These are phyloP conservation scores for Heliconius aoede DNA, from an alignment of 2,888 invertebrate genomes.

Conservation along the genomic window DNA sequence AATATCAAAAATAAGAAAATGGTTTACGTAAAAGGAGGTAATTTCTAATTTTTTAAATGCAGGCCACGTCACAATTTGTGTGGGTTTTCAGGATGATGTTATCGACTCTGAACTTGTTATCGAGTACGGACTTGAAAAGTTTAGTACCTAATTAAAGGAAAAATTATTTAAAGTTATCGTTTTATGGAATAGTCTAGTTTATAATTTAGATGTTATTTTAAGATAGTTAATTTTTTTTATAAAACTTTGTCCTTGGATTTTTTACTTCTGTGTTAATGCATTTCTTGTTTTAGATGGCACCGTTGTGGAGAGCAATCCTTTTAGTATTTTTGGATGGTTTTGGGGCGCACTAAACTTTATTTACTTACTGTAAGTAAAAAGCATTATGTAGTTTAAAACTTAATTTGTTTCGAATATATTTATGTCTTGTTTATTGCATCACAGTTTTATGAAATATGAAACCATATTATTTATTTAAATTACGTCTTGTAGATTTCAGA, in stretches of 20 bases:
- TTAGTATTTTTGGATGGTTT: slow-evolving; percentile 78
- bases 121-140: not conserved
- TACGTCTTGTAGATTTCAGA: slow-evolving; percentile 63
- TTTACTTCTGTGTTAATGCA: not conserved
- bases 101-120: slow-evolving; percentile 20
- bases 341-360: slow-evolving; percentile 82
- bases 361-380: slow-evolving; percentile 82
- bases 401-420: not conserved
- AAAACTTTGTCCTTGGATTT: not conserved
- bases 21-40: slow-evolving; percentile 68
- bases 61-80: slow-evolving; percentile 18
- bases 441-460: not conserved
- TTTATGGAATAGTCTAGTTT: not conserved
- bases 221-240: not conserved
- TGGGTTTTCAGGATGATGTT: slow-evolving; percentile 19
- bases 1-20: slow-evolving; percentile 48
- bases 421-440: not conserved
- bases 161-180: not conserved
- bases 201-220: not conserved
- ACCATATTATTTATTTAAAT: slow-evolving; percentile 6
- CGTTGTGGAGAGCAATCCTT: slow-evolving; percentile 75
- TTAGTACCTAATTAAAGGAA: not conserved
- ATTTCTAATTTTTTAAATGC: not conserved
- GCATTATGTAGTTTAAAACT: not conserved
- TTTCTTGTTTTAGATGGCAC: slow-evolving; percentile 77